Base-by-base conservation (phyloP, 2,113 vertebrate species). In the Ictalurus punctatus region DNA sequence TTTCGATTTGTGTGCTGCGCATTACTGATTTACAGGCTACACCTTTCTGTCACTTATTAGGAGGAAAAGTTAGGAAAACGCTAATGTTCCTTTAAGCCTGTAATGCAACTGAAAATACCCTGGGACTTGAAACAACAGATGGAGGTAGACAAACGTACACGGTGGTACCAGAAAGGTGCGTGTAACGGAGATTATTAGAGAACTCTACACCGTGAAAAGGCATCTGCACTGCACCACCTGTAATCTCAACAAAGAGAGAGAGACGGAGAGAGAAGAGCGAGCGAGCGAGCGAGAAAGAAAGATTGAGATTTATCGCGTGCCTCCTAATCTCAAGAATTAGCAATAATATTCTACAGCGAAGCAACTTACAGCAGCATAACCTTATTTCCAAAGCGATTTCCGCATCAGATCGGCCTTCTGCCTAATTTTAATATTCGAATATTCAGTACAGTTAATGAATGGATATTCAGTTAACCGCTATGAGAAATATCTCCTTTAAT, bases 161-260 rank as follows among this genome's bases (percentile, higher is more conserved):
- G 80, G 10, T 82, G 6, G 82, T 40, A 63, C 30, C 63, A 63
- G 82, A 44, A 25, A 83, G 48, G 12, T 9, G 37, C 58, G 87
- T 58, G 84, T 73, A 73, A 85, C 9, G 58, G 16, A 6, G 54
- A 23, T 61, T 30, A 61, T 61, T 61, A 48, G n/a, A 86, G 17
- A 83, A 58, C 52, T 56, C 48, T 37, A 85, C 67, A 85, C 7
- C 63, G 0, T 85, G 63, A 21, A 67, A 52, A 54, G 40, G 27
- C 48, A 85, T 74, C 27, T 85, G 84, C 17, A 30, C 21, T 14
- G n/a, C 67, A 73, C 25, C 63, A 85, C n/a, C n/a, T 85, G 67
- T 74, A 58, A 34, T 56, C 34, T 63, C 34, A 25, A 23, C 25
- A n/a, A 7, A 30, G 27, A n/a, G 65, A 67, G 27, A n/a, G 27